These are phyloP conservation scores for Myioborus melanocephalus DNA, from an alignment of 2,797 vertebrate genomes.

Conservation along the genomic window DNA sequence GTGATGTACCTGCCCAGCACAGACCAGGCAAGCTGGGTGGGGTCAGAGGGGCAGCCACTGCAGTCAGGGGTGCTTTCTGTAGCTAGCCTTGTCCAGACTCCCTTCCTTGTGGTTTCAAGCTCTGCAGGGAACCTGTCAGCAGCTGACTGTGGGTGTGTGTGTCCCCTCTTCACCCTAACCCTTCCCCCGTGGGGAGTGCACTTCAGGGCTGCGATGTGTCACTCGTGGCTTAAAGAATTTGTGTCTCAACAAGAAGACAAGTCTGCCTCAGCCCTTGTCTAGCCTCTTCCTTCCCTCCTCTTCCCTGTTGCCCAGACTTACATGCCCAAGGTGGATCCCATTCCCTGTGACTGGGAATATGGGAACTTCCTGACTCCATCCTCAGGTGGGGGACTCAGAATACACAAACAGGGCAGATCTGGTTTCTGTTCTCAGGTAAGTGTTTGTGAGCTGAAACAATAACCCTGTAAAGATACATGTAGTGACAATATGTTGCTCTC, in stretches of 20 bases:
- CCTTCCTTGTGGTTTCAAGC: background rate
- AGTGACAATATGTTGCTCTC: background rate
- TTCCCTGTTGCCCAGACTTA: background rate
- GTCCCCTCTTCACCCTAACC: background rate
- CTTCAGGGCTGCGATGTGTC: background rate
- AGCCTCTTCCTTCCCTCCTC: background rate
- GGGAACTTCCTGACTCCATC: background rate
- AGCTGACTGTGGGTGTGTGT: background rate
- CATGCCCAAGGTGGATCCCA: background rate
- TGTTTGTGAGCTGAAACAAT: background rate
- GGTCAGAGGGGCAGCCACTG: background rate
- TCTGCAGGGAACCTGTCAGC: background rate
- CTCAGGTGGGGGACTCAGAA: background rate
- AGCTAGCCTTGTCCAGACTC: background rate
- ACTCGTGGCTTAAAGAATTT: background rate
- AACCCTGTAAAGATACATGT: fast-evolving
- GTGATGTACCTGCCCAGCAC: background rate
- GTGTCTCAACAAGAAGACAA: background rate
- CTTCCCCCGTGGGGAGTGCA: background rate
- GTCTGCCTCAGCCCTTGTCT: background rate
- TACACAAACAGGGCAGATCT: background rate
- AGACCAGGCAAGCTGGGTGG: fast-evolving
- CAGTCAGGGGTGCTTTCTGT: background rate
- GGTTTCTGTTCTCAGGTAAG: background rate
- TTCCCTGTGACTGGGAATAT: background rate